Conservation (phyloP, 2,888 invertebrate genomes). For the Apamea crenata region DNA sequence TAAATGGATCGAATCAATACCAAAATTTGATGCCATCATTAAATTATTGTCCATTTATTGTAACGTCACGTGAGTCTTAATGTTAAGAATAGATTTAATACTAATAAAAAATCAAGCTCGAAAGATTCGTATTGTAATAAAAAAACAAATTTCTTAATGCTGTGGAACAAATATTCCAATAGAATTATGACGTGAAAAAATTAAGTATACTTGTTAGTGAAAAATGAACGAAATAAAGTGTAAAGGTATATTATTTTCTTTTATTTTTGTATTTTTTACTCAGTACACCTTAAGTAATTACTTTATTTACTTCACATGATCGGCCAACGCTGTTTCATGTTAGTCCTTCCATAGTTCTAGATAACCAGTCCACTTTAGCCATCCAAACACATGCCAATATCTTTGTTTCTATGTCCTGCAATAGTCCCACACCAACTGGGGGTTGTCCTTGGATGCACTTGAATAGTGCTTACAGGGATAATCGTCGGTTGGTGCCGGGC, state of each 20-base stretch:
- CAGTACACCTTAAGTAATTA: not conserved
- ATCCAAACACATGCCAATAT: too few species aligned
- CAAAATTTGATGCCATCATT: conserved; percentile 23
- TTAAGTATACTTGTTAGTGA: conserved; percentile 70
- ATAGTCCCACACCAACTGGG: too few species aligned
- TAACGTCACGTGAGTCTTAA: conserved; percentile 52
- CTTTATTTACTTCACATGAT: too few species aligned
- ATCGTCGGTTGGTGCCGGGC: too few species aligned
- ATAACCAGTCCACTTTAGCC: too few species aligned
- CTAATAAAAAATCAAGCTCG: conserved; percentile 37
- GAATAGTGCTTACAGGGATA: too few species aligned
- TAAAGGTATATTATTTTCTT: conserved; percentile 58
- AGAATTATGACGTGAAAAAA: conserved; percentile 67
- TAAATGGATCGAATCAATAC: not conserved
- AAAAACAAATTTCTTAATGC: conserved; percentile 60
- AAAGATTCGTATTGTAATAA: conserved; percentile 50
- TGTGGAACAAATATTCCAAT: conserved; percentile 74
- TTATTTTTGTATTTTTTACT: conserved; percentile 10
- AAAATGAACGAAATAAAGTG: conserved; percentile 70
- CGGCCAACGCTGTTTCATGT: too few species aligned
- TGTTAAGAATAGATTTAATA: conserved; percentile 58
- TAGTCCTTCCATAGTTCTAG: too few species aligned
- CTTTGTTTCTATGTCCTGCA: too few species aligned
- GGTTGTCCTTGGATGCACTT: too few species aligned
- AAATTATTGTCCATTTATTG: conserved; percentile 35